Evolutionary conservation across 2,797 vertebrate species (phyloP).

Genomic region (Rhadinocentrus ornatus): DNA sequence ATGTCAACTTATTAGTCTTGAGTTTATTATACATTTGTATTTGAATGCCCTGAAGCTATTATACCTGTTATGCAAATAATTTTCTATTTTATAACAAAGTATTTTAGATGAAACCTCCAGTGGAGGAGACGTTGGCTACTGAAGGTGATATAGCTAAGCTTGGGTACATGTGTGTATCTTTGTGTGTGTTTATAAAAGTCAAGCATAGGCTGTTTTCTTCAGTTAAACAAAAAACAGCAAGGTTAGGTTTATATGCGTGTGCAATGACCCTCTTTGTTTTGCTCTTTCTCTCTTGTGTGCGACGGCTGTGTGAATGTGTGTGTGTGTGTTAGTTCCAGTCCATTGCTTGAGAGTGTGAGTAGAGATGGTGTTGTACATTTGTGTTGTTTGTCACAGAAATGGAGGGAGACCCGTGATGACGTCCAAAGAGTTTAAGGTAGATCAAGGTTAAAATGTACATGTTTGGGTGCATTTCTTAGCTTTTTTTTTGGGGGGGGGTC

Average conservation of each 20-base stretch:
- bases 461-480: conserved; percentile 23
- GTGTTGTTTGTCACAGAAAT: conserved; percentile 51
- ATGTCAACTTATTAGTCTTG: not conserved
- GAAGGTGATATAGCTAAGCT: conserved; percentile 66
- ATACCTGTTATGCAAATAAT: not conserved
- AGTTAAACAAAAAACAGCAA: conserved; percentile 31
- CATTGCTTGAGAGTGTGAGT: conserved; percentile 58
- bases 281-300: conserved; percentile 2
- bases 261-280: conserved; percentile 32
- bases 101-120: conserved; percentile 56
- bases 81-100: conserved; percentile 5
- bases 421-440: conserved; percentile 58
- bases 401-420: conserved; percentile 45
- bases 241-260: conserved; percentile 21
- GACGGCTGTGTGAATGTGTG: conserved; percentile 57
- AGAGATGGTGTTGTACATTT: conserved; percentile 36
- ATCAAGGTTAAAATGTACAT: conserved; percentile 61
- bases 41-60: not conserved
- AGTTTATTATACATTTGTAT: not conserved
- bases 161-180: conserved; percentile 12
- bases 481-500: conserved; percentile 48
- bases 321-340: conserved; percentile 64
- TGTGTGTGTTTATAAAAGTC: conserved; percentile 32
- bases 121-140: conserved; percentile 84
- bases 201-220: conserved; percentile 29